phyloP scores from a whole-genome alignment of 2,113 vertebrate genomes.

The Zootoca vivipara region DNA sequence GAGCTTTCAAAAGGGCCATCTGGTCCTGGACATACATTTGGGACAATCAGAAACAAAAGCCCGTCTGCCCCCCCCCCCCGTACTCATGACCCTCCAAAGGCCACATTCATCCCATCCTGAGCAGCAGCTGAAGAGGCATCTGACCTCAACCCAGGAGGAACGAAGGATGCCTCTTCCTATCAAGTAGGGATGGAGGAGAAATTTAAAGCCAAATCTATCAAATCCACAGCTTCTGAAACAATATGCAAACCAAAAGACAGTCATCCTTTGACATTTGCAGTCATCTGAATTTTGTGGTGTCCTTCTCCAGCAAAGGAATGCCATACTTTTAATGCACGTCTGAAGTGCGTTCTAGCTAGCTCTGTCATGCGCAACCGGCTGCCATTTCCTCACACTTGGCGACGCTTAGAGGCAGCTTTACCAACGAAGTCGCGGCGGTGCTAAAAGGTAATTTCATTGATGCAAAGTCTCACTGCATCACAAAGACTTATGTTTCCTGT shows the following conservation, averaged over 20 bases:
- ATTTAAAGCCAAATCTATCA: too few relatives aligned
- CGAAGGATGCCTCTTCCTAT: neutral
- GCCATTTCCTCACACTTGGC: neutral
- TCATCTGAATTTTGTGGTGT: neutral
- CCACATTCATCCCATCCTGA: neutral
- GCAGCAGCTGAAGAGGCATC: neutral
- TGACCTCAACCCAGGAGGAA: neutral
- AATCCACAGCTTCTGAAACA: too few relatives aligned
- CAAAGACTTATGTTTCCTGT: slow-evolving; percentile 13
- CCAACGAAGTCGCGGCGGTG: neutral
- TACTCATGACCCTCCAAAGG: neutral
- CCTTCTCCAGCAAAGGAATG: too few relatives aligned
- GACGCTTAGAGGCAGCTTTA: neutral
- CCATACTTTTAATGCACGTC: too few relatives aligned
- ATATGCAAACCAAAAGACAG: too few relatives aligned
- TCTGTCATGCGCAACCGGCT: neutral
- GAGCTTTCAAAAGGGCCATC: neutral
- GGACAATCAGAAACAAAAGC: neutral
- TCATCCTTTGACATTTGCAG: neutral
- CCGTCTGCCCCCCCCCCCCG: too few relatives aligned
- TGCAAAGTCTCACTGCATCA: neutral
- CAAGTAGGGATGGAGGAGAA: too few relatives aligned
- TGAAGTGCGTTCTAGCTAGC: neutral
- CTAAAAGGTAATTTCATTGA: neutral
- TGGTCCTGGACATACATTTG: neutral